A percentile compares a stretch with the other conserved stretches of the same genome.
Evolutionary conservation across 1,140 invertebrate genomes (phyloP).

Genomic region (Camponotus floridanus): DNA sequence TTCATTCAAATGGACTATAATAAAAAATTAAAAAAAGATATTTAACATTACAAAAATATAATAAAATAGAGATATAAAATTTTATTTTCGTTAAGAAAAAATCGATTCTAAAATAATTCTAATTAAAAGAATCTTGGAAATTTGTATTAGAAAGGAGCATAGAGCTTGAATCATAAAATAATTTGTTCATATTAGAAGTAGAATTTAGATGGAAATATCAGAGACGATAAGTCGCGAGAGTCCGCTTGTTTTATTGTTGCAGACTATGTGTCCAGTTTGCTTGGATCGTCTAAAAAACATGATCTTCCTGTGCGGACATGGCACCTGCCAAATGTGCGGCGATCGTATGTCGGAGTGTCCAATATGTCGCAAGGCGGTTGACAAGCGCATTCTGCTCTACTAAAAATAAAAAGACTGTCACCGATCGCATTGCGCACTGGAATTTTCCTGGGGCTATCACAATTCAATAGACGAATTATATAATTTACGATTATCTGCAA

Average conservation of each 20-base stretch:
- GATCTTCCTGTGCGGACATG: constrained; percentile 99
- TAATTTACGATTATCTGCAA: neutral
- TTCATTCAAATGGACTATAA: neutral
- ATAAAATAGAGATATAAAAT: neutral
- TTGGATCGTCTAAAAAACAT: constrained; percentile 99
- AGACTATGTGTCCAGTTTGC: constrained; percentile 99
- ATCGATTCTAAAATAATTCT: no score
- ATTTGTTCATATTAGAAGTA: neutral
- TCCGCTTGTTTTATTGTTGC: constrained; percentile 79
- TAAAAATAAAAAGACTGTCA: constrained; percentile 76
- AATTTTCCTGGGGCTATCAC: neutral
- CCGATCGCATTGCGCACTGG: neutral
- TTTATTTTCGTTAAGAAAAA: no score
- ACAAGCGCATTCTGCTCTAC: constrained; percentile 97
- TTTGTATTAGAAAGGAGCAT: no score
- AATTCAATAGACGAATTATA: neutral
- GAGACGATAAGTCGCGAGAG: neutral
- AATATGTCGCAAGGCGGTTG: constrained; percentile 98
- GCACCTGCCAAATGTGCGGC: constrained; percentile 99
- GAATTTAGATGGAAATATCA: neutral
- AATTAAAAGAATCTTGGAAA: no score
- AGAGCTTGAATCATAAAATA: neutral
- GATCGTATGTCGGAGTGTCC: constrained; percentile 98
- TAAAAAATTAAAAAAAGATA: constrained; percentile 9
- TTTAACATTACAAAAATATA: neutral